A percentile compares a stretch with the other conserved stretches of the same genome.
These are phyloP conservation scores for Lepisosteus oculatus DNA, from an alignment of 2,113 vertebrate species.

Conservation along the genomic window DNA sequence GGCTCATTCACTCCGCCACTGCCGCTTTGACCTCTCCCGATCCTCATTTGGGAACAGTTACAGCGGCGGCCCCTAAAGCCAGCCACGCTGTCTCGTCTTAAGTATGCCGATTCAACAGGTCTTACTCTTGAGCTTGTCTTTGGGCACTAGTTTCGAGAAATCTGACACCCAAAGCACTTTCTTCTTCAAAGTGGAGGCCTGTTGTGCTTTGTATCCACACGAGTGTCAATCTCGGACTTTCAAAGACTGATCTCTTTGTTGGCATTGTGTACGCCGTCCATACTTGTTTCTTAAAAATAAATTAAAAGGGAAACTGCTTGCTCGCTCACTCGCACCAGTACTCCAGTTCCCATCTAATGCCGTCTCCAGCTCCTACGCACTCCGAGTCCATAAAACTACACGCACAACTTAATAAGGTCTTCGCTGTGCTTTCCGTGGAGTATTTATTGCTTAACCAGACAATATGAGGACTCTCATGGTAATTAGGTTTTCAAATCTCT, in stretches of 20 bases:
- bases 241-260: slow-evolving; percentile 57
- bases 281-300: slow-evolving; percentile 45
- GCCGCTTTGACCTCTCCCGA: slow-evolving; percentile 28
- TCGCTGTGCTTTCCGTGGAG: neutral
- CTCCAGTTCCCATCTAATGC: neutral
- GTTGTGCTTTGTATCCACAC: slow-evolving; percentile 67
- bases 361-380: neutral
- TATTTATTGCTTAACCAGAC: neutral
- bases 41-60: slow-evolving; percentile 28
- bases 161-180: slow-evolving; percentile 59
- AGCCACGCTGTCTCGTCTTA: slow-evolving; percentile 31
- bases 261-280: slow-evolving; percentile 53
- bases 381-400: neutral
- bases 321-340: neutral
- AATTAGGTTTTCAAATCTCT: neutral
- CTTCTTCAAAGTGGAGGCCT: slow-evolving; percentile 66
- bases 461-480: neutral
- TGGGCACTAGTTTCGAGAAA: slow-evolving; percentile 55
- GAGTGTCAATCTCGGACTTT: slow-evolving; percentile 63
- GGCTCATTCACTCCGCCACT: slow-evolving; percentile 20
- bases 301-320: slow-evolving; percentile 25
- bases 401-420: neutral
- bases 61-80: slow-evolving; percentile 23
- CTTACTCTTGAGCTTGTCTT: slow-evolving; percentile 38
- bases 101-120: slow-evolving; percentile 42